Evolutionary conservation across 92 coral and sea anemone species (phyloP).

Genomic region (Anthopleura xanthogrammica): DNA sequence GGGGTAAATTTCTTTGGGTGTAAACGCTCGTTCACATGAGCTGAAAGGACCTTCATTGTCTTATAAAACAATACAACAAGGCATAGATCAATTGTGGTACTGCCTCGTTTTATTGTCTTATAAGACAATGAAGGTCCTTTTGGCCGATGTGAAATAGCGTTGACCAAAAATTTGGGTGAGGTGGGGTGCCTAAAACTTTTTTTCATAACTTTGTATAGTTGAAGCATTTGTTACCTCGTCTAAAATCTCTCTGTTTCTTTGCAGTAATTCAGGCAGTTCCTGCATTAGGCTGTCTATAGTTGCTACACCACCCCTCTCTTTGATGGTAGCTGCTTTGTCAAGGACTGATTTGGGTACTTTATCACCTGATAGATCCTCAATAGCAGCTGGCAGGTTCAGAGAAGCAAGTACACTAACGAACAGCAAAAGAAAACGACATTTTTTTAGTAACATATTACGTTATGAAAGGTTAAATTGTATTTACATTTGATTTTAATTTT

Average conservation of each 20-base stretch:
- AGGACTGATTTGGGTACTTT: constrained; percentile 89
- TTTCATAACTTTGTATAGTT: too few relatives aligned
- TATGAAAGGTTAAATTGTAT: too few relatives aligned
- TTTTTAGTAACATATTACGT: too few relatives aligned
- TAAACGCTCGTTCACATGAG: too few relatives aligned
- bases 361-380: constrained; percentile 95
- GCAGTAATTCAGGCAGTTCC: constrained; percentile 86
- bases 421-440: neutral
- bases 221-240: constrained; percentile 62
- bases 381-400: constrained; percentile 91
- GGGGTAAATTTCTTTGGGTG: neutral
- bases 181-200: too few relatives aligned
- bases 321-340: constrained; percentile 83
- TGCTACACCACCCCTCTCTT: constrained; percentile 85
- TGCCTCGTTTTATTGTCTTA: too few relatives aligned
- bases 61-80: too few relatives aligned
- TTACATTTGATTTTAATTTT: too few relatives aligned
- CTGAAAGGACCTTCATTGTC: too few relatives aligned
- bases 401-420: constrained; percentile 89
- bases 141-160: neutral
- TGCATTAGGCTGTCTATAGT: constrained; percentile 80
- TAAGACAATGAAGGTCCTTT: too few relatives aligned
- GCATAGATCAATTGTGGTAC: too few relatives aligned
- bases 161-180: neutral
- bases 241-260: constrained; percentile 82